Evolutionary conservation across 2,113 vertebrate species (phyloP).

Genomic region (Paradisaea rubra): DNA sequence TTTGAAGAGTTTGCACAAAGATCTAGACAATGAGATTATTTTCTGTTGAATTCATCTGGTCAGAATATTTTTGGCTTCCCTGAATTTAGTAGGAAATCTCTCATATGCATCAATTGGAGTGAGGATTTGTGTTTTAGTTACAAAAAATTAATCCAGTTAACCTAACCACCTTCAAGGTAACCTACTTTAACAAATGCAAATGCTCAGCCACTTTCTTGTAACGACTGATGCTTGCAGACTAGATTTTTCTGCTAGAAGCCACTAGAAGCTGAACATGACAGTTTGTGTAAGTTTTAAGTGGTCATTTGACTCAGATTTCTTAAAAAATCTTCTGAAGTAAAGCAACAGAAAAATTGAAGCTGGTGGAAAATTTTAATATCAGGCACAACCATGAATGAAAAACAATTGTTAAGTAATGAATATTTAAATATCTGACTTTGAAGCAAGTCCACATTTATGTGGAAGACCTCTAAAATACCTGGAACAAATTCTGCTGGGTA

Average conservation of each 20-base stretch:
- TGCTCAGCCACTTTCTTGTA: neutral
- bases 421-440: neutral
- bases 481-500: neutral
- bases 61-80: neutral
- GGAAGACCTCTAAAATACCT: neutral
- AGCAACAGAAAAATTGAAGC: neutral
- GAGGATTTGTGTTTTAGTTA: neutral
- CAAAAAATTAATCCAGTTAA: neutral
- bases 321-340: neutral
- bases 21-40: neutral
- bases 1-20: neutral
- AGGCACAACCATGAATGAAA: neutral
- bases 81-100: neutral
- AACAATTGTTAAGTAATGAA: neutral
- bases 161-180: neutral
- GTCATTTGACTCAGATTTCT: neutral
- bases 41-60: neutral
- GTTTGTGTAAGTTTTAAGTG: neutral
- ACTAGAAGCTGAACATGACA: neutral
- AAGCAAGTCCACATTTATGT: neutral
- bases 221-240: neutral
- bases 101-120: neutral
- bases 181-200: neutral
- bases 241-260: neutral
- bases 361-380: neutral